phyloP scores from a whole-genome alignment of 2,888 invertebrate genomes.

The Crepidodera aurea region DNA sequence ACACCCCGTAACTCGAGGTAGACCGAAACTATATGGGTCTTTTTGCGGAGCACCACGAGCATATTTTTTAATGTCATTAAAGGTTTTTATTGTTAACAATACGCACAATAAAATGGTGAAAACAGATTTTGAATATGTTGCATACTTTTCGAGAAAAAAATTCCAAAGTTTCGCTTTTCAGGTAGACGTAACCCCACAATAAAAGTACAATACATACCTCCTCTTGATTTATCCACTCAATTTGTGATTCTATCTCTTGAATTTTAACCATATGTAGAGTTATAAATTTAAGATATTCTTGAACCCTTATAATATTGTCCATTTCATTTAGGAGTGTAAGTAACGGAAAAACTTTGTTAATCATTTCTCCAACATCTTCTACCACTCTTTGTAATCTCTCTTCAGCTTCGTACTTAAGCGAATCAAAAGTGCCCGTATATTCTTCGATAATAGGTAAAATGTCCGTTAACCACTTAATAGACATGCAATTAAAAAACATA shows the following conservation, averaged over 20 bases:
- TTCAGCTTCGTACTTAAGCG: conserved; percentile 83
- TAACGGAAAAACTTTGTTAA: conserved; percentile 76
- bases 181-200: too few species aligned
- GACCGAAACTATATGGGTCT: too few species aligned
- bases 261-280: conserved; percentile 77
- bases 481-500: conserved; percentile 76
- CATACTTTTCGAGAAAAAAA: too few species aligned
- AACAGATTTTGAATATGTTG: too few species aligned
- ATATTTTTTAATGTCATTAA: too few species aligned
- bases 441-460: conserved; percentile 83
- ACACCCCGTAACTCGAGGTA: too few species aligned
- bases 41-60: too few species aligned
- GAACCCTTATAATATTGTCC: conserved; percentile 79
- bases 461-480: conserved; percentile 81
- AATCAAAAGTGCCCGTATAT: conserved; percentile 79
- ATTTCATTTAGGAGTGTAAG: conserved; percentile 82
- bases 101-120: too few species aligned
- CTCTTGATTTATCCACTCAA: conserved; percentile 88
- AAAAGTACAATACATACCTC: conserved; percentile 65
- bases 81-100: too few species aligned
- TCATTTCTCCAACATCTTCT: conserved; percentile 73
- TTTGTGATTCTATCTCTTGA: conserved; percentile 76
- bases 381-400: conserved; percentile 76
- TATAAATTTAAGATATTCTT: conserved; percentile 79
- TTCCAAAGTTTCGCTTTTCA: too few species aligned